Base-by-base conservation (phyloP, 1,140 invertebrate genomes). In the Macrotrachela quadricornifera region DNA sequence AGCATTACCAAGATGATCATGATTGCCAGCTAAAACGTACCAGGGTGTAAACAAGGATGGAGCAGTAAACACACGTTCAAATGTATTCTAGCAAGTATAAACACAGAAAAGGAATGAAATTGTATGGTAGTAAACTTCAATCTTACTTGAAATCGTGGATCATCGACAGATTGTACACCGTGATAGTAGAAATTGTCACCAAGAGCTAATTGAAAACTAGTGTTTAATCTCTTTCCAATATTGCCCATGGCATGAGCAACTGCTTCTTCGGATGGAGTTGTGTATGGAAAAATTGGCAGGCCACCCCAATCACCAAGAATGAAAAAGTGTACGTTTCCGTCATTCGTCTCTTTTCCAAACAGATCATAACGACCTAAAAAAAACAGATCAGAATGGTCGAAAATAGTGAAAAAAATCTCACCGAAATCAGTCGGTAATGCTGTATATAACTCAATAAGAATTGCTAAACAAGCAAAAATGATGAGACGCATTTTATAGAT, bases 281-380 rank as follows among this genome's bases (percentile, higher is more conserved):
- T 57, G 56, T 64, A 71, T 10, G 68, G 68, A n/a, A 46, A 56
- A 11, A 43, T 10, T 6, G 67, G 64, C 1, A 66, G 40, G 13
- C 69, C 69, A 45, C 69, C 69, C 66, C 66, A 67, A 54, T 71
- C 69, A 21, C 67, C 68, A 38, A 68, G 57, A 0, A 63, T 58
- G 21, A 67, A 46, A 47, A 68, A 65, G 13, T 21, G 21, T 12
- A 36, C 49, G 8, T 8, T n/a, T 6, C 17, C 40, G 30, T 30
- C 49, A 50, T 43, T 36, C 36, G 36, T 50, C 13, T 43, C 49
- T 30, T 30, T 30, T 30, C 3, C 21, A 4, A 30, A 2, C 8
- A 30, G 3, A 30, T 30, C 21, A 8, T 30, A 4, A 4, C 21
- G 21, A 30, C 21, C 21, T 30, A 30, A 4, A 4, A 30, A 4